Evolutionary conservation across 2,888 invertebrate species (phyloP).

Genomic region (Caenorhabditis wallacei): DNA sequence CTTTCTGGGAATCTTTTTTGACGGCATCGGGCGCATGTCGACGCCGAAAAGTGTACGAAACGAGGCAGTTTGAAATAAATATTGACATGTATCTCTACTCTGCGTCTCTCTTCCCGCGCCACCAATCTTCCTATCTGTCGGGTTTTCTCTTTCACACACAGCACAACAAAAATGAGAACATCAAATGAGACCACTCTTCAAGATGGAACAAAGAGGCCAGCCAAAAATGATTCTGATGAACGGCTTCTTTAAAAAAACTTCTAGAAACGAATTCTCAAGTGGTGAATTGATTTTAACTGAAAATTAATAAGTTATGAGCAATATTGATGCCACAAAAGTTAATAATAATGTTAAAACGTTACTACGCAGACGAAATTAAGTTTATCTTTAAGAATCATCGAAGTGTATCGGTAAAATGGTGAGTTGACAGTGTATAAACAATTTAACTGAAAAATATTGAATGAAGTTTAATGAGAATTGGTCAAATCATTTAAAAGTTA

Average conservation of each 20-base stretch:
- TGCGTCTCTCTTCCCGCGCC: slow-evolving; percentile 31
- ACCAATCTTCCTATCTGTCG: slow-evolving; percentile 20
- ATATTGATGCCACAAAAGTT: no score
- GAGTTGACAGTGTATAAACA: no score
- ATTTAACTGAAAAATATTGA: background rate
- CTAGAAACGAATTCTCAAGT: no score
- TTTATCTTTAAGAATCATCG: background rate
- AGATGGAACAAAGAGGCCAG: background rate
- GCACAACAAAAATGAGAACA: slow-evolving; percentile 51
- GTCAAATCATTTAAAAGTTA: background rate
- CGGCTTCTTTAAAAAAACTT: no score
- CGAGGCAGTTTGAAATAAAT: slow-evolving; percentile 65
- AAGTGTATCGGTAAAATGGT: no score
- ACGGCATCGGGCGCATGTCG: slow-evolving; percentile 46
- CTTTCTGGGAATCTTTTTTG: slow-evolving; percentile 43
- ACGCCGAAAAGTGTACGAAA: slow-evolving; percentile 62
- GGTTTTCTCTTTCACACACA: slow-evolving; percentile 42
- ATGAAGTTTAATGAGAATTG: background rate
- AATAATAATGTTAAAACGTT: no score
- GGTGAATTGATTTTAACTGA: no score
- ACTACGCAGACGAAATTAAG: no score
- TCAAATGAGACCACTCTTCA: slow-evolving; percentile 23
- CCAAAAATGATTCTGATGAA: no score
- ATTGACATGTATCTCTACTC: slow-evolving; percentile 60
- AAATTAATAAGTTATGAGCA: no score